Conservation (phyloP, 2,888 invertebrate species). For the Phengaris alcon region DNA sequence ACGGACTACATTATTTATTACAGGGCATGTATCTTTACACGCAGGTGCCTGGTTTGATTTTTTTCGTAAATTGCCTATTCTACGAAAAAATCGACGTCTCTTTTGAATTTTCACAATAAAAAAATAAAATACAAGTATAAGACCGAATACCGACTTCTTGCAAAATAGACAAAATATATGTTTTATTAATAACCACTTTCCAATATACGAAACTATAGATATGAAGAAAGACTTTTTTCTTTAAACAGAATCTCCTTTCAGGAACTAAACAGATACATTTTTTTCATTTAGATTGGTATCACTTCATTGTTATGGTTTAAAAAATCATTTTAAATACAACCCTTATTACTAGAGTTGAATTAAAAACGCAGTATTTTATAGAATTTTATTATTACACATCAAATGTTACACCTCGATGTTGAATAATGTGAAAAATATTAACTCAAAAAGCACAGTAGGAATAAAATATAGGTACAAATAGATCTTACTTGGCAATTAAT, state of each 20-base stretch:
- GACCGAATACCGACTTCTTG: no score
- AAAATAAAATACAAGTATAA: no score
- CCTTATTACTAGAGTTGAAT: background rate
- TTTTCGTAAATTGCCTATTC: background rate
- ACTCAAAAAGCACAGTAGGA: conserved; percentile 23
- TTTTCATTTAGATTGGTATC: no score
- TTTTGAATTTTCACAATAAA: no score
- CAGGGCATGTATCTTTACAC: conserved; percentile 13
- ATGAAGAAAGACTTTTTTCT: no score
- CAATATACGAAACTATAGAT: no score
- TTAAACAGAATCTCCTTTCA: no score
- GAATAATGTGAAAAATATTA: conserved; percentile 16
- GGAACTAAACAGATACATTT: no score
- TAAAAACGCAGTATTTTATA: conserved; percentile 9
- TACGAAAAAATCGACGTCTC: background rate
- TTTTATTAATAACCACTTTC: no score
- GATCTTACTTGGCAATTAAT: background rate
- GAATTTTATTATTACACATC: conserved; percentile 24
- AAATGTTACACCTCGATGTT: conserved; percentile 18
- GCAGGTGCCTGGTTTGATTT: background rate
- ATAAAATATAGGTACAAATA: conserved; percentile 6
- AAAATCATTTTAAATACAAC: no score
- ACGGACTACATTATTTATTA: conserved; percentile 25
- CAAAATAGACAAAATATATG: no score
- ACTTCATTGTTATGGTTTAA: no score